phyloP scores from a whole-genome alignment of 1,140 invertebrate species.

The Atta colombica region DNA sequence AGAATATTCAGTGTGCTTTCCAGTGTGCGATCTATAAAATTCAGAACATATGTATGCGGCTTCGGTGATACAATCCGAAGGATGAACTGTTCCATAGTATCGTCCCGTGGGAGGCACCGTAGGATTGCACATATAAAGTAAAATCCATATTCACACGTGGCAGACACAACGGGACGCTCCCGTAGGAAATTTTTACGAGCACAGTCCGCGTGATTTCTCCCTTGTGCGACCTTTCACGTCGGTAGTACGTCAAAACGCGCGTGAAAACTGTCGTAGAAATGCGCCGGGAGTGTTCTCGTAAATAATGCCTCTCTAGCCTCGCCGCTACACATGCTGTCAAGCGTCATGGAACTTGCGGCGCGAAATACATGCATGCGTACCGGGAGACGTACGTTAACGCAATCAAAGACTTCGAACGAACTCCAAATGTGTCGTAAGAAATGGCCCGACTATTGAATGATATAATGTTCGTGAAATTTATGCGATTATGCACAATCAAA shows the following conservation, averaged over 20 bases:
- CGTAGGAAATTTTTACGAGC: slow-evolving; percentile 66
- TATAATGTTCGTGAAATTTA: background rate
- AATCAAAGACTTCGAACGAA: background rate
- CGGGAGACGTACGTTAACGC: slow-evolving; percentile 7
- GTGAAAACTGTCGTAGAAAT: slow-evolving; percentile 64
- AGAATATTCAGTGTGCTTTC: slow-evolving; percentile 15
- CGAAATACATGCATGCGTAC: slow-evolving; percentile 10
- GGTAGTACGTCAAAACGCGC: slow-evolving; percentile 66
- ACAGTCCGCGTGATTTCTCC: slow-evolving; percentile 46
- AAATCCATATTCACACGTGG: slow-evolving; percentile 60
- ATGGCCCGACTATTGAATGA: too few relatives aligned
- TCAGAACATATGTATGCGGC: slow-evolving; percentile 21
- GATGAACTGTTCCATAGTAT: slow-evolving; percentile 40
- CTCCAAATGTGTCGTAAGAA: background rate
- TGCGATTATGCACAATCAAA: background rate
- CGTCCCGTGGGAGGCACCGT: background rate
- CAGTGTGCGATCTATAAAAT: slow-evolving; percentile 39
- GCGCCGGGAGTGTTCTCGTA: slow-evolving; percentile 40
- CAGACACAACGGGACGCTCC: slow-evolving; percentile 14
- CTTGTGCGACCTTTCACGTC: slow-evolving; percentile 62
- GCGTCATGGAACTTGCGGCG: background rate
- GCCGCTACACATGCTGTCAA: background rate
- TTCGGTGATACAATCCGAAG: slow-evolving; percentile 28
- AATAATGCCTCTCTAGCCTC: slow-evolving; percentile 44
- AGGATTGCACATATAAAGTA: slow-evolving; percentile 5